Percentiles rank a stretch among this genome's conserved stretches.
These are phyloP conservation scores for Bos indicus DNA, from an alignment of 2,113 vertebrate species.

Conservation along the genomic window DNA sequence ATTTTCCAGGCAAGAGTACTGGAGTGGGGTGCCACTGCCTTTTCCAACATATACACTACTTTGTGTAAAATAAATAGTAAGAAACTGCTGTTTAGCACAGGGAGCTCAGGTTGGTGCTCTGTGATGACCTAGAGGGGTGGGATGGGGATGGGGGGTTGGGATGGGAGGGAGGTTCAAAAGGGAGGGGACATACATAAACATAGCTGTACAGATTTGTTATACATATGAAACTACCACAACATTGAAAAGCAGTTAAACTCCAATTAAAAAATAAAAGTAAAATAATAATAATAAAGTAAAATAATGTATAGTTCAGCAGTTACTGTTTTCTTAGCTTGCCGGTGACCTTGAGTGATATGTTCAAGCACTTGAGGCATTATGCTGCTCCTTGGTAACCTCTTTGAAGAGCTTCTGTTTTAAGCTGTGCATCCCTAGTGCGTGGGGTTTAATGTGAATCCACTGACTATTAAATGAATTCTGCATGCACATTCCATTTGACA, in stretches of 20 bases:
- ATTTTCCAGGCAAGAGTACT: no score
- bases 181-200: neutral
- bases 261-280: neutral
- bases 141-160: neutral
- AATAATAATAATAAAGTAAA: neutral
- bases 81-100: neutral
- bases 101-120: neutral
- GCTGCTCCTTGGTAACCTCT: neutral
- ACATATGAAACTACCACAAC: neutral
- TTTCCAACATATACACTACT: neutral
- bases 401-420: neutral
- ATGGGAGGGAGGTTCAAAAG: neutral
- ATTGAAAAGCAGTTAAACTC: neutral
- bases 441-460: neutral
- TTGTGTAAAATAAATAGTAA: neutral
- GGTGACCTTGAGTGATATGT: neutral
- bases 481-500: neutral
- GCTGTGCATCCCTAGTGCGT: neutral
- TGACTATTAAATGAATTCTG: neutral
- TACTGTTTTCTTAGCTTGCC: neutral
- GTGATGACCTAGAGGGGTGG: neutral
- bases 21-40: no score
- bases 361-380: neutral
- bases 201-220: neutral
- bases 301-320: neutral